Base-by-base conservation (phyloP, 2,888 invertebrate genomes). In the Lithophane leautieri region DNA sequence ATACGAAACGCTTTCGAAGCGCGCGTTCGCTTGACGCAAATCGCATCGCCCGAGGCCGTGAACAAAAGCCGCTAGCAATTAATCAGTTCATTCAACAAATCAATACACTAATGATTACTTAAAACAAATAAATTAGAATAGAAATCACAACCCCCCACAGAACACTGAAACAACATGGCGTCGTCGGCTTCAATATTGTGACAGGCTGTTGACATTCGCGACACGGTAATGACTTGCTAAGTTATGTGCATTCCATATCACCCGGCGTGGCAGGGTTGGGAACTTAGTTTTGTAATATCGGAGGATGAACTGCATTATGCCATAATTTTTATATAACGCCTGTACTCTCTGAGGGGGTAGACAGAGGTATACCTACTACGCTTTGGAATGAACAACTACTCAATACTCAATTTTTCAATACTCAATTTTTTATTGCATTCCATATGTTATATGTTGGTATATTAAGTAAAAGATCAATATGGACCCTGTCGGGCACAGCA, bases 201-300 rank as follows among this genome's bases (percentile, higher is more conserved):
- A 73, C 86, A 81, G 56, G 1, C 40, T 73, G 86, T 73, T 77
- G 73, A 67, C 71, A 54, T 81, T 56, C 2, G 63, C 28, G 76
- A 34, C 54, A 12, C 4, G 4, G n/a, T 82, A 76, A 82, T 82
- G 70, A 82, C 62, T 67, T 76, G 69, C 40, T 70, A 70, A 82
- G 65, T 82, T 82, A 85, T 81, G 81, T 66, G 83, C 83, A 80
- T 80, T 42, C 34, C 0, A 4, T 70, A 80, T 83, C 60, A 69
- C 63, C 65, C 25, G 19, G 22, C 4, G 8, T 11, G 50, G 9
- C 14, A 14, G 47, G 34, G 50, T 75, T 63, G 28, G 56, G 2
- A 75, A 63, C 34, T 60, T 60, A 52, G 44, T 60, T 60, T 60
- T 19, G 60, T 42, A 34, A 58, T 73, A 56, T 34, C 7, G n/a